These are phyloP conservation scores for Hypothenemus hampei DNA, from an alignment of 1,140 invertebrate genomes.

Conservation along the genomic window DNA sequence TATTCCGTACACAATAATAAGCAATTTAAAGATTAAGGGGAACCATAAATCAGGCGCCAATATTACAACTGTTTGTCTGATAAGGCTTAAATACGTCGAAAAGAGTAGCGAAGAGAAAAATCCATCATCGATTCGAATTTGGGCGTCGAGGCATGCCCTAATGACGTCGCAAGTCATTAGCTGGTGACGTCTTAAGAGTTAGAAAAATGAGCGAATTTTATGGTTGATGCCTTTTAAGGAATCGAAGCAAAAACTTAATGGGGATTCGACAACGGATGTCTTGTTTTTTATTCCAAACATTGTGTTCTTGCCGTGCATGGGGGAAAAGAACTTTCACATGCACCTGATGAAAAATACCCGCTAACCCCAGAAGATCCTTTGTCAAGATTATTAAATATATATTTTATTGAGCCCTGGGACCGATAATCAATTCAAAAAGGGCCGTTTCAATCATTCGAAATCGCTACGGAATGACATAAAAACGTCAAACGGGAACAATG, in stretches of 20 bases:
- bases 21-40: neutral
- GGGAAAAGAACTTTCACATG: constrained; percentile 5
- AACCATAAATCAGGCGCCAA: constrained; percentile 4
- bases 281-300: neutral
- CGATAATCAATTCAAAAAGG: constrained; percentile 12
- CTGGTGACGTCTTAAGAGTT: constrained; percentile 27
- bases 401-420: too few relatives aligned
- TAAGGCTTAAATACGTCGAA: too few relatives aligned
- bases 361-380: constrained; percentile 7
- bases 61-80: too few relatives aligned
- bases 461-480: constrained; percentile 14
- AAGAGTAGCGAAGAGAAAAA: too few relatives aligned
- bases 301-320: too few relatives aligned
- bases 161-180: constrained; percentile 28
- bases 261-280: constrained; percentile 16
- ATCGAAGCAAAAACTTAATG: constrained; percentile 19
- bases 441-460: constrained; percentile 16
- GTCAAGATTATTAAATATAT: constrained; percentile 12
- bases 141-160: constrained; percentile 25
- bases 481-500: constrained; percentile 16
- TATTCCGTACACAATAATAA: neutral
- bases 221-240: constrained; percentile 26
- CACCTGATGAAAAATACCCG: constrained; percentile 7
- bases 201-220: constrained; percentile 30
- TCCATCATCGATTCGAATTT: constrained; percentile 28